Percentiles rank a stretch among this genome's conserved stretches.
phyloP scores from a whole-genome alignment of 2,888 invertebrate species.

The Phragmatobia fuliginosa region DNA sequence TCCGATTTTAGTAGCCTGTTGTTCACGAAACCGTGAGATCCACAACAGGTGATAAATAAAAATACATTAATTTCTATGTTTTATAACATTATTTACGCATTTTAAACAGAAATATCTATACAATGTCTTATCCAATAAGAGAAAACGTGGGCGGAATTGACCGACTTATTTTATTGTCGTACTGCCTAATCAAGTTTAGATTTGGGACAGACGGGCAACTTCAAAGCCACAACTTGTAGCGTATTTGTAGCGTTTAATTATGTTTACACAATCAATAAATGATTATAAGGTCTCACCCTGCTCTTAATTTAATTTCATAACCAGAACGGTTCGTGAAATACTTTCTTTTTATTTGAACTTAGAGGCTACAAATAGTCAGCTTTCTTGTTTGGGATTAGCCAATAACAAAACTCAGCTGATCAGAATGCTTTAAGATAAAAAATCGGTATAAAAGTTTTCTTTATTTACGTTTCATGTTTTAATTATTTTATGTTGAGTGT shows the following conservation, averaged over 20 bases:
- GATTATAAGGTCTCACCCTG: too few species aligned
- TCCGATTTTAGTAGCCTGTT: slow-evolving; percentile 6
- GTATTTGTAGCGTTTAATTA: not conserved
- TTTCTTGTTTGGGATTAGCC: too few species aligned
- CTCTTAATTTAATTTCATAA: not conserved
- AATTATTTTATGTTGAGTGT: not conserved
- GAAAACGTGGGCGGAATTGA: slow-evolving; percentile 53
- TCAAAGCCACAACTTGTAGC: slow-evolving; percentile 21
- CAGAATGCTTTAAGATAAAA: not conserved
- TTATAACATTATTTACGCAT: slow-evolving; percentile 49
- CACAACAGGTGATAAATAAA: slow-evolving; percentile 39
- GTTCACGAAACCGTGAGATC: slow-evolving; percentile 33
- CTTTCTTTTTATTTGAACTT: not conserved
- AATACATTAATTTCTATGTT: slow-evolving; percentile 45
- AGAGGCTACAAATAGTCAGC: not conserved
- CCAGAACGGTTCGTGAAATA: not conserved
- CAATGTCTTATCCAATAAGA: slow-evolving; percentile 54
- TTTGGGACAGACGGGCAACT: slow-evolving; percentile 30
- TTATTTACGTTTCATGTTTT: not conserved
- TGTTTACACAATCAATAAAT: not conserved
- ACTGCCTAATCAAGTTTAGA: slow-evolving; percentile 45
- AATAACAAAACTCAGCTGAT: not conserved
- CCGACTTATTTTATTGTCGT: slow-evolving; percentile 53
- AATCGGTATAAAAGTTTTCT: not conserved
- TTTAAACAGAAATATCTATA: slow-evolving; percentile 42